Conservation (phyloP, 2,888 invertebrate species). For the Podotricha telesiphe region DNA sequence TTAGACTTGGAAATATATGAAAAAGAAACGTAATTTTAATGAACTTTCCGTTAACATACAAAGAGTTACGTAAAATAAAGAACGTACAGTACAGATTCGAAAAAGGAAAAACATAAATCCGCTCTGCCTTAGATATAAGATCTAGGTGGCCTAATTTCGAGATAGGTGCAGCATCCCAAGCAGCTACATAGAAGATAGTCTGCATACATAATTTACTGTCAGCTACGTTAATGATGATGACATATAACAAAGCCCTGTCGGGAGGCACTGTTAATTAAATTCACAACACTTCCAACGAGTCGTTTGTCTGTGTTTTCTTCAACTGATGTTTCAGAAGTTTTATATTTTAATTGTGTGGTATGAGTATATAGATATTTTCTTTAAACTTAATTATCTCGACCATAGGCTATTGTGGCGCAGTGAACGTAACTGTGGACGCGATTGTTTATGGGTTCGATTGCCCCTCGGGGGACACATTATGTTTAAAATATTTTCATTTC, state of each 20-base stretch:
- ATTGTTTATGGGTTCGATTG: too few relatives aligned
- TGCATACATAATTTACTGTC: constrained; percentile 28
- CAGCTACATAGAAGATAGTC: constrained; percentile 13
- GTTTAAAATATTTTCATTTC: too few relatives aligned
- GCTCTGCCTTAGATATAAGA: constrained; percentile 18
- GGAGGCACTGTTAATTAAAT: constrained; percentile 37
- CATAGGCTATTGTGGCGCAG: too few relatives aligned
- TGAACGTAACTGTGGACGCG: too few relatives aligned
- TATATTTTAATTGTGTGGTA: not conserved
- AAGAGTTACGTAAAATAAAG: not conserved
- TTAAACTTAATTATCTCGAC: too few relatives aligned
- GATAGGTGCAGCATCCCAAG: constrained; percentile 18
- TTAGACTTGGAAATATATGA: too few relatives aligned
- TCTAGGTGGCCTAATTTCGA: constrained; percentile 25
- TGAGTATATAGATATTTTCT: too few relatives aligned
- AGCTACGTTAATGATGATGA: constrained; percentile 36
- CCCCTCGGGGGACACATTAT: too few relatives aligned
- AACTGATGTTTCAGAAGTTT: constrained; percentile 8
- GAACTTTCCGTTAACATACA: too few relatives aligned
- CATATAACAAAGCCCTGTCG: constrained; percentile 29
- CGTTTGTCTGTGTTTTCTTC: constrained; percentile 30
- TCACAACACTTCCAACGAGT: constrained; percentile 33
- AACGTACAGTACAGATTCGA: not conserved
- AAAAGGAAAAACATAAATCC: constrained; percentile 10
- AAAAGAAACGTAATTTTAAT: too few relatives aligned